Conservation (phyloP, 2,113 vertebrate species). For the Trachemys scripta region DNA sequence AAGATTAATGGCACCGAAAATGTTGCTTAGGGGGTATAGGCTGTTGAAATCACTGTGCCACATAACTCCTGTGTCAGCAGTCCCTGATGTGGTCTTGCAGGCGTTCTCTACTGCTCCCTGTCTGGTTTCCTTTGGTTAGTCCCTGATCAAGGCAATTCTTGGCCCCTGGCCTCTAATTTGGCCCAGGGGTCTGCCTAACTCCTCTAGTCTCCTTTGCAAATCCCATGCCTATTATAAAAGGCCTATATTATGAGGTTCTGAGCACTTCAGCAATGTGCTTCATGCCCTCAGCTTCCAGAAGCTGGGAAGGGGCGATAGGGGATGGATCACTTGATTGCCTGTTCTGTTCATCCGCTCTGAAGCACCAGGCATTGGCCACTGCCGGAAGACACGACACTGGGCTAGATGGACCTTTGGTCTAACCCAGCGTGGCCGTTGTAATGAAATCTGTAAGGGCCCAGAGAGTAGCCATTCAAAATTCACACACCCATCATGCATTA, state of each 20-base stretch:
- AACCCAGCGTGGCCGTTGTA: no score
- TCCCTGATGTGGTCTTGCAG: background rate
- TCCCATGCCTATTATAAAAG: background rate
- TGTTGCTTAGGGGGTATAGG: background rate
- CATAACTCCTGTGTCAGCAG: background rate
- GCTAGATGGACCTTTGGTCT: no score
- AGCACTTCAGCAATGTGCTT: background rate
- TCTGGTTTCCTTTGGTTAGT: background rate
- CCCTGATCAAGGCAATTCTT: background rate
- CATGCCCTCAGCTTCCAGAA: background rate
- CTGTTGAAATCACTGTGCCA: background rate
- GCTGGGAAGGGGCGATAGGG: no score
- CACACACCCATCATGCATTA: fast-evolving
- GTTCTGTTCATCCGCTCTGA: no score
- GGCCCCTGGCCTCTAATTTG: background rate
- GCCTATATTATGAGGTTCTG: background rate
- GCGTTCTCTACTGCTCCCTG: background rate
- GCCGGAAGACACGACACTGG: no score
- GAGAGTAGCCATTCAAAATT: background rate
- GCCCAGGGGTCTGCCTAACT: background rate
- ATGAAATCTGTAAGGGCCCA: background rate
- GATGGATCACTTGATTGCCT: no score
- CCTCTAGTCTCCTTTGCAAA: background rate
- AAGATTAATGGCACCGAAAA: background rate
- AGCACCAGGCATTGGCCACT: no score